phyloP scores from a whole-genome alignment of 2,797 vertebrate genomes.

The Pangasius mekongensis region DNA sequence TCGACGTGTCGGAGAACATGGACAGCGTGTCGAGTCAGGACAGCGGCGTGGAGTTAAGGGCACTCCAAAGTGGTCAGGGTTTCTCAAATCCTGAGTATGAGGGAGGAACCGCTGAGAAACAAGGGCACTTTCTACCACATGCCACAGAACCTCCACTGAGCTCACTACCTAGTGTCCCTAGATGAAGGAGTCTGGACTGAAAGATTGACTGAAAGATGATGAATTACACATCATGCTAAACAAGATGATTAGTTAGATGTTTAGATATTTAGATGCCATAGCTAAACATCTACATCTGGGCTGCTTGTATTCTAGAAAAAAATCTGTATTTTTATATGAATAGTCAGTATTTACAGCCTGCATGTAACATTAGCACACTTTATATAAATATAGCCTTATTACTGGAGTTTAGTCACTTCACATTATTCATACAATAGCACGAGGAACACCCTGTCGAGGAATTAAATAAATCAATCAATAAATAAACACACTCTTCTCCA shows the following conservation, averaged over 20 bases:
- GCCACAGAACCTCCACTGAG: neutral
- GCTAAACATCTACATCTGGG: neutral
- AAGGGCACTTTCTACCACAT: constrained; percentile 32
- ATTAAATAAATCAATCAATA: neutral
- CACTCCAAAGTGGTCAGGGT: neutral
- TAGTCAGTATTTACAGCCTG: neutral
- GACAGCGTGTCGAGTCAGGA: constrained; percentile 17
- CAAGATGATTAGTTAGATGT: neutral
- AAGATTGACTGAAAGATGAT: too few species aligned
- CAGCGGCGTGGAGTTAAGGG: constrained; percentile 40
- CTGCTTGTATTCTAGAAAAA: neutral
- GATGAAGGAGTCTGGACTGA: neutral
- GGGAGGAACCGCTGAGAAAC: constrained; percentile 17
- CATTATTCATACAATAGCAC: neutral
- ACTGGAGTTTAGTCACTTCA: neutral
- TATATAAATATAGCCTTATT: neutral
- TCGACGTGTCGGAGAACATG: constrained; percentile 48
- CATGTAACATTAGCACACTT: neutral
- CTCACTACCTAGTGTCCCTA: neutral
- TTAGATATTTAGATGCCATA: neutral
- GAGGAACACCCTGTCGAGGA: neutral
- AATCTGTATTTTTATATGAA: neutral
- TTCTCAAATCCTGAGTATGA: neutral
- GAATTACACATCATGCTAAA: neutral
- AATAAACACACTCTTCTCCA: neutral